These are phyloP conservation scores for Tetrax tetrax DNA, from an alignment of 2,113 vertebrate genomes.

Conservation along the genomic window DNA sequence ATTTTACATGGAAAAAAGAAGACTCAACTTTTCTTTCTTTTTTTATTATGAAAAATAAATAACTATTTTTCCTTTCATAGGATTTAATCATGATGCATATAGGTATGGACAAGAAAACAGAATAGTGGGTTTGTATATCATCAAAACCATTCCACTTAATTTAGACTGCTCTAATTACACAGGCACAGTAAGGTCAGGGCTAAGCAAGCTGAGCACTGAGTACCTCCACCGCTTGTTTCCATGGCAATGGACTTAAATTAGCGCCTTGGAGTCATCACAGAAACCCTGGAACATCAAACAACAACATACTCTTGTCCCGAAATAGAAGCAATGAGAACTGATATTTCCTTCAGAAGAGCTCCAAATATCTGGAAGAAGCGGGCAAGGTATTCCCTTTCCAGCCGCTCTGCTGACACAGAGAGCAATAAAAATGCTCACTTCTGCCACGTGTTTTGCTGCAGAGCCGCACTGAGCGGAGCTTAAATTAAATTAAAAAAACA, in stretches of 20 bases:
- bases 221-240: conserved; percentile 55
- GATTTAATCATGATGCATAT: background rate
- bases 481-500: conserved; percentile 14
- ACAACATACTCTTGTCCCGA: conserved; percentile 1
- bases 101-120: background rate
- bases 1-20: background rate
- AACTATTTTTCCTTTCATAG: background rate
- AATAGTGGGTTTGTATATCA: background rate
- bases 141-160: background rate
- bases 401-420: background rate
- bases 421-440: background rate
- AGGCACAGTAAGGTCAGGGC: conserved; percentile 22
- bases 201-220: background rate
- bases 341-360: conserved; percentile 21
- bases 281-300: conserved; percentile 24
- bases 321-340: conserved; percentile 46
- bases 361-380: conserved; percentile 15
- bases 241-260: conserved; percentile 66
- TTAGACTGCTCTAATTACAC: background rate
- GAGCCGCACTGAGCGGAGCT: background rate
- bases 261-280: conserved; percentile 50
- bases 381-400: conserved; percentile 5
- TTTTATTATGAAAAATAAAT: background rate
- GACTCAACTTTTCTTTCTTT: background rate
- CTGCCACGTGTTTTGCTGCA: background rate